Percentiles rank a stretch among this genome's conserved stretches.
Evolutionary conservation across 2,888 invertebrate genomes (phyloP).

Genomic region (Acronicta alni): DNA sequence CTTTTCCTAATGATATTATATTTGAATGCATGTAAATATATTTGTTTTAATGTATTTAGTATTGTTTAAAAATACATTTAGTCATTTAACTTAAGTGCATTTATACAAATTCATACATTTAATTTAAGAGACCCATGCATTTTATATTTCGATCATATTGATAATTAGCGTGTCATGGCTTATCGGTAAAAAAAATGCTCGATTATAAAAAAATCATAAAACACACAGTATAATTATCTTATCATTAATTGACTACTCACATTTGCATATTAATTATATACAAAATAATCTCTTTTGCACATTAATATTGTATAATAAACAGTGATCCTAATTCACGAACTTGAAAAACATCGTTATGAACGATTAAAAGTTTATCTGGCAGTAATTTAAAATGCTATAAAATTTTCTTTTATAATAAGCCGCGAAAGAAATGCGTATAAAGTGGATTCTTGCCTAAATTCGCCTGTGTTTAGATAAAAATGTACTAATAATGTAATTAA

Average conservation of each 20-base stretch:
- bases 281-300: conserved; percentile 22
- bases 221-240: too few relatives aligned
- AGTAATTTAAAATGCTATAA: conserved; percentile 7
- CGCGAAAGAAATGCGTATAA: not conserved
- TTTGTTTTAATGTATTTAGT: too few relatives aligned
- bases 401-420: conserved; percentile 7
- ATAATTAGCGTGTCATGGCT: too few relatives aligned
- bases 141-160: too few relatives aligned
- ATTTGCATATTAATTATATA: conserved; percentile 8
- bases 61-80: too few relatives aligned
- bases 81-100: too few relatives aligned
- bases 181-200: too few relatives aligned
- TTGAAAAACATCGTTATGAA: conserved; percentile 1
- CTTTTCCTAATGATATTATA: too few relatives aligned
- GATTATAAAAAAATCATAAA: too few relatives aligned
- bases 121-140: too few relatives aligned
- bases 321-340: not conserved
- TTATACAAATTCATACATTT: too few relatives aligned
- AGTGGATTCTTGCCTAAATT: not conserved
- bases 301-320: conserved; percentile 21
- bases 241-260: conserved; percentile 20
- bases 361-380: conserved; percentile 6
- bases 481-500: not conserved
- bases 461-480: not conserved
- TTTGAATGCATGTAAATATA: too few relatives aligned